Conservation (phyloP, 2,888 invertebrate genomes). For the Leptinotarsa rubiginosa region DNA sequence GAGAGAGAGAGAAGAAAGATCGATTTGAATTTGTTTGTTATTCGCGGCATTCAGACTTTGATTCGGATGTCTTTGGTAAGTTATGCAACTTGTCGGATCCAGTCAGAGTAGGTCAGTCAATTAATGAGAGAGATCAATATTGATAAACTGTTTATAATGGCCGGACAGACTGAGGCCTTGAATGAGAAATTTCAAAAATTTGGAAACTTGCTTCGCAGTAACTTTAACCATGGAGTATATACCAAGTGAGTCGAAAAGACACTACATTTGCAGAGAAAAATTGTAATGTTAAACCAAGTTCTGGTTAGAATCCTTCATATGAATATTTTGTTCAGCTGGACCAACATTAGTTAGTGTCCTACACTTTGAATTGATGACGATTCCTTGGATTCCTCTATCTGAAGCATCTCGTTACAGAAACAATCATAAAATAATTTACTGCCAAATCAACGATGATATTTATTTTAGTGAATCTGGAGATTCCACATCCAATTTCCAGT, state of each 20-base stretch:
- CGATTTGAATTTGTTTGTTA: slow-evolving; percentile 19
- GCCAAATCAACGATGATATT: too few species aligned
- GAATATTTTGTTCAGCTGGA: too few species aligned
- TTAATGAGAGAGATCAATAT: background rate
- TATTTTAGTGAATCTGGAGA: too few species aligned
- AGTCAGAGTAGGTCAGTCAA: background rate
- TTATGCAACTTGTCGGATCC: slow-evolving; percentile 13
- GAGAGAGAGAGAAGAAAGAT: slow-evolving; percentile 14
- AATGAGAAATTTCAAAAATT: background rate
- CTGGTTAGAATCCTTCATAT: too few species aligned
- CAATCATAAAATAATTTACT: too few species aligned
- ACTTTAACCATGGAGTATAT: background rate
- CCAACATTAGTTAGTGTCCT: too few species aligned
- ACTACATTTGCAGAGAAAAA: background rate
- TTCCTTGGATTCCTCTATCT: too few species aligned
- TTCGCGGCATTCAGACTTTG: background rate
- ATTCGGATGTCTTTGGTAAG: slow-evolving; percentile 5
- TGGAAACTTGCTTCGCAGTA: background rate
- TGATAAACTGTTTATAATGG: background rate
- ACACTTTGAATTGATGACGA: too few species aligned
- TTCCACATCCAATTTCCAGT: too few species aligned
- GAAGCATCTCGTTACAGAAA: too few species aligned
- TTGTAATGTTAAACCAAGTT: too few species aligned
- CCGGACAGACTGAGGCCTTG: background rate
- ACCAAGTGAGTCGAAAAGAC: background rate